Evolutionary conservation across 2,113 vertebrate species (phyloP), one percentile per base, ranked within the genome.

Genomic region (Datnioides undecimradiatus): DNA sequence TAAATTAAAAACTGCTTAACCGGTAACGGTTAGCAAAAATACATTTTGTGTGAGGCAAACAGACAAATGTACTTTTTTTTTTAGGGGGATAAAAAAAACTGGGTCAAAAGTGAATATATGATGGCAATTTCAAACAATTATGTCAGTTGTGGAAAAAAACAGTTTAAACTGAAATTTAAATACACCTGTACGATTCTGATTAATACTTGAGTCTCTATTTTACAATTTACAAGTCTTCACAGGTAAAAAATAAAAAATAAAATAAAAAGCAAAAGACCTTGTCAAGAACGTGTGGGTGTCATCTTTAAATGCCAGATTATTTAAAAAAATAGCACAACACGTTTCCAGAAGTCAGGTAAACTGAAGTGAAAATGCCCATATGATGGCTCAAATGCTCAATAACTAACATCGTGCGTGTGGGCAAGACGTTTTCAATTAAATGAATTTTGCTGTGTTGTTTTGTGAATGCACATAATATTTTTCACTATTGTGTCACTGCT

Each of bases 261-360:
- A 64, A 48, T 1, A 48, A 13, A 23, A 58, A 60, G 12, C 13
- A 17, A 29, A 52, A 13, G 31, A 60, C 7, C 43, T 45, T 48
- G 40, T 25, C 19, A 71, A 34, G 54, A 52, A 41, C 0, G 33
- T 27, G 64, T 81, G 71, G 58, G 45, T 66, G 72, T 77, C 11
- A 38, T 46, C 27, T 86, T 79, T 73, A 77, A 79, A 77, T 74
- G 52, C 31, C 60, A 63, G 40, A 73, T 48, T 41, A 73, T 48
- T 41, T 2, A 46, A 48, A 46, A 12, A 41, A 8, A 57, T 31
- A 59, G 34, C 4, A 64, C 13, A 58, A 10, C 27, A 52, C 14
- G 1, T 63, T 73, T 68, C 41, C 4, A 63, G 10, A 48, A 48
- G 43, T 38, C 29, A 55, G 16, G 14, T 36, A 59, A 65, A 31